Percentiles rank a stretch among this genome's conserved stretches.
phyloP scores from a whole-genome alignment of 1,140 invertebrate genomes.

The Pararge aegeria region DNA sequence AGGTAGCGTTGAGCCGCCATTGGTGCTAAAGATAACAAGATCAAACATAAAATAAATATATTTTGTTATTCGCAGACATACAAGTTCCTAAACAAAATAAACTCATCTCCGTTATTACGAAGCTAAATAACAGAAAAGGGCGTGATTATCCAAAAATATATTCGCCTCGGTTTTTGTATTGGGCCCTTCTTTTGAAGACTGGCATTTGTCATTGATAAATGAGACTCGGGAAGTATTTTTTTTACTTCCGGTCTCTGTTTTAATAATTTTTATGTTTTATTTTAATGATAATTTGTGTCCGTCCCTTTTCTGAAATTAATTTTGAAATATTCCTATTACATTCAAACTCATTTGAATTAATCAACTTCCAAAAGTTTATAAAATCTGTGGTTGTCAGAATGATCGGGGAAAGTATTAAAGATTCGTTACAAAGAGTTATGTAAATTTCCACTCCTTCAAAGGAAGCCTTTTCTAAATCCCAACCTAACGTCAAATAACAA shows the following conservation, averaged over 20 bases:
- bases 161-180: neutral
- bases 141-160: neutral
- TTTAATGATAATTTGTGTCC: too few relatives aligned
- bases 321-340: too few relatives aligned
- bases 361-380: too few relatives aligned
- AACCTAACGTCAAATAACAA: neutral
- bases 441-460: too few relatives aligned
- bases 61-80: neutral
- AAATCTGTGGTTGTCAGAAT: too few relatives aligned
- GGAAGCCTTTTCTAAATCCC: neutral
- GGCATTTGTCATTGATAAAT: neutral
- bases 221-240: neutral
- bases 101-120: neutral
- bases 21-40: too few relatives aligned
- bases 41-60: neutral
- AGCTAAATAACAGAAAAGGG: neutral
- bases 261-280: neutral
- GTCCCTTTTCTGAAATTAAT: too few relatives aligned
- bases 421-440: too few relatives aligned
- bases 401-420: too few relatives aligned
- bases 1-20: too few relatives aligned
- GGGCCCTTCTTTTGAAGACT: neutral
- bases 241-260: neutral
- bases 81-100: neutral
- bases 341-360: too few relatives aligned